Base-by-base conservation (phyloP, 2,113 vertebrate species). In the Oceanodroma tethys region DNA sequence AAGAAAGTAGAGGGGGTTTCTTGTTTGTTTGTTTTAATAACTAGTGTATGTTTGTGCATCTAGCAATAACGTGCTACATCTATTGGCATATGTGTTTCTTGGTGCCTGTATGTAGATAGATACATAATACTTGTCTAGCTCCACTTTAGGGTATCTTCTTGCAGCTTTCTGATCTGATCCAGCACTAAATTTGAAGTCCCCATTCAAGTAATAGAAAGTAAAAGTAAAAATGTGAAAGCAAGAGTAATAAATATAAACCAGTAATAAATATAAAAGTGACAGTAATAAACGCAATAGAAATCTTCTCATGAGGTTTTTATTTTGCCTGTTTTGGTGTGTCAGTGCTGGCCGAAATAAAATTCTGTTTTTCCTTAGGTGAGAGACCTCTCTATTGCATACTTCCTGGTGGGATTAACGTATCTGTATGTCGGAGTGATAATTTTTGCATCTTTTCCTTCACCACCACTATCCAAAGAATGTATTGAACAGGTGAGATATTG, bases 331-430 rank as follows among this genome's bases (percentile, higher is more conserved):
- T 48, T 45, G 5, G 7, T 75, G 16, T 83, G 32, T 74, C 70
- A 87, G 18, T 71, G 68, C 18, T 92, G 27, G 13, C 16, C 20
- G 75, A 84, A 95, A 53, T 67, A 84, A 93, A 48, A 26, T 67
- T 60, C 71, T 89, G 2, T 95, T 36, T 97, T 36, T 94, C 94
- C 96, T 29, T 92, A 99, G 99, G 98, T 99, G 34, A 99, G 99
- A 92, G 99, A 99, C 95, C 98, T 99, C 65, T 99, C 99, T 22
- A 89, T 99, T 97, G 99, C 99, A 4, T 99, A 99, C 82, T 97
- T 99, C 59, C 97, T 99, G 48, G 99, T 99, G 47, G 99, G 99
- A 15, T 79, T 99, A 85, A 99, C 99, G 1, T 99, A 99, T 43
- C 96, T 99, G 5, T 99, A 99, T 70, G 99, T 99, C 13, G 99